Conservation (phyloP, 2,113 vertebrate species). For the Regulus satrapa region DNA sequence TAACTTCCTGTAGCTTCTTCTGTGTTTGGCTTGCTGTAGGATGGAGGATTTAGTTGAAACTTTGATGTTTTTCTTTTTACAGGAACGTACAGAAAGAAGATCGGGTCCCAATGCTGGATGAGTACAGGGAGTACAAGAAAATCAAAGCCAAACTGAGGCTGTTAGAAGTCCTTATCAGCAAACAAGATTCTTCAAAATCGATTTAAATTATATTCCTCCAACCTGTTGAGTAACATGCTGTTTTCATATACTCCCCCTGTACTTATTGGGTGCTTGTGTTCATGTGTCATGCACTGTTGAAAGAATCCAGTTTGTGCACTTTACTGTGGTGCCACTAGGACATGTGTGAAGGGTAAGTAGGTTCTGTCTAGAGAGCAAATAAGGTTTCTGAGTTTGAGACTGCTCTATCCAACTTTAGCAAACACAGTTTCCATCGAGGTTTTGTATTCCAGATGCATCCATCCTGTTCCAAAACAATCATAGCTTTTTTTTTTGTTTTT, state of each 20-base stretch:
- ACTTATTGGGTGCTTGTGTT: conserved; percentile 69
- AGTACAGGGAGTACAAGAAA: conserved; percentile 95
- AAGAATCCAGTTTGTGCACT: conserved; percentile 68
- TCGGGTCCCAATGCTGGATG: conserved; percentile 89
- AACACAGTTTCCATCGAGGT: conserved; percentile 55
- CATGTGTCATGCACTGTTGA: conserved; percentile 71
- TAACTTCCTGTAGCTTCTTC: neutral
- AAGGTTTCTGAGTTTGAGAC: conserved; percentile 40
- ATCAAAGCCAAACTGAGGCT: conserved; percentile 96
- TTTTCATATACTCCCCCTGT: conserved; percentile 61
- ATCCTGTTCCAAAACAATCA: conserved; percentile 60
- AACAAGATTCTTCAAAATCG: conserved; percentile 97
- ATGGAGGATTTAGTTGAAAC: neutral
- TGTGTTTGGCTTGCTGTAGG: neutral
- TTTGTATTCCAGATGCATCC: conserved; percentile 55
- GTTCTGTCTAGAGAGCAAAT: conserved; percentile 52
- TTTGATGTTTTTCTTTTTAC: neutral
- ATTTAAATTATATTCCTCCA: conserved; percentile 77
- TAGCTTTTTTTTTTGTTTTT: conserved; percentile 19
- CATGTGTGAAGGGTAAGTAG: conserved; percentile 51
- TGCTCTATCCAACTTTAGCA: conserved; percentile 65
- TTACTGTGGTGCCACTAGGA: conserved; percentile 70
- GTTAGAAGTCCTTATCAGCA: conserved; percentile 97
- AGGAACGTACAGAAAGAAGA: conserved; percentile 96
- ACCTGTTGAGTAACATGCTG: conserved; percentile 55